Evolutionary conservation across 2,888 invertebrate species (phyloP), one percentile per base, ranked within the genome.

Genomic region (Tiphia femorata): DNA sequence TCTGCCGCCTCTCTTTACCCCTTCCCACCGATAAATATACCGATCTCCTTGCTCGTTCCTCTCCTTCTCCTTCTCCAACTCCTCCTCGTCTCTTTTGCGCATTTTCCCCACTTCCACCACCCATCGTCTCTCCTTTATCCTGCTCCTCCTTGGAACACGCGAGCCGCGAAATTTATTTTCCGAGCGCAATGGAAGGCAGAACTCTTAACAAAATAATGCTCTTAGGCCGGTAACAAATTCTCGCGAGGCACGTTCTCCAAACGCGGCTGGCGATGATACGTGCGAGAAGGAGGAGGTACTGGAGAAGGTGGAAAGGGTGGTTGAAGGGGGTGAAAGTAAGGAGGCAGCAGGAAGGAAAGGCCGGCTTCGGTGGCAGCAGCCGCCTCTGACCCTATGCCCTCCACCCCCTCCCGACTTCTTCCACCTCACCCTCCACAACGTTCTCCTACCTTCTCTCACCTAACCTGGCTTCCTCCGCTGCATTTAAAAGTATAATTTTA

Each of bases 401-500:
- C 29, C 2, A 3, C n/a, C 3, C 3, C 3, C 29, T n/a, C n/a
- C 29, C 29, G n/a, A 12, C 29, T 29, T 29, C 12, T 12, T n/a
- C 10, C 29, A 10, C 29, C 7, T 2, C 29, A 4, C 8, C 33
- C 33, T 6, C 8, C 33, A n/a, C n/a, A n/a, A n/a, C n/a, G n/a
- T n/a, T n/a, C n/a, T n/a, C n/a, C n/a, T n/a, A n/a, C n/a, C n/a
- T 12, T 19, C 10, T 19, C 16, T 27, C 12, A 38, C n/a, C 27
- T 17, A 43, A 16, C 6, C 29, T 12, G 8, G n/a, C 19, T 20
- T 38, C 3, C 19, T 23, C 35, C 29, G 54, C 38, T 53, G 41
- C 64, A 71, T 71, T 71, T 71, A 70, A 71, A 71, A 71, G 71
- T 71, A 71, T 71, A 71, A 71, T 71, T 73, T 70, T 64, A 72